phyloP scores from a whole-genome alignment of 1,140 invertebrate species.

The Daktulosphaira vitifoliae region DNA sequence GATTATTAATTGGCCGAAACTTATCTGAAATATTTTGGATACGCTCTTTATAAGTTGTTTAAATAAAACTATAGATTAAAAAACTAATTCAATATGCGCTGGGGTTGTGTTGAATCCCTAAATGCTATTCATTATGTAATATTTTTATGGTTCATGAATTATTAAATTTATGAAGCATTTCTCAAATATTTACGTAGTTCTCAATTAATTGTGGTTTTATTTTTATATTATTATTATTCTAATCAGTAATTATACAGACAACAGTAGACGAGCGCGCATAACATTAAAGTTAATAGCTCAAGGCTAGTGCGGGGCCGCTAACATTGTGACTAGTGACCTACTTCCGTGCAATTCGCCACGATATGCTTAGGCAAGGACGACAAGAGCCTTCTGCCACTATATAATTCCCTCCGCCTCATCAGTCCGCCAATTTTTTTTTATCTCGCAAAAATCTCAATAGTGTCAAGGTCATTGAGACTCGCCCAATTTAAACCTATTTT shows the following conservation, averaged over 20 bases:
- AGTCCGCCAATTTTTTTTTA: too few relatives aligned
- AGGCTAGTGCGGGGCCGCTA: constrained; percentile 26
- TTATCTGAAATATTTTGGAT: too few relatives aligned
- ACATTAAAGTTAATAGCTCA: constrained; percentile 22
- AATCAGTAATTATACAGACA: constrained; percentile 7
- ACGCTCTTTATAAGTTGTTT: too few relatives aligned
- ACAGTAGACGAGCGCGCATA: constrained; percentile 11
- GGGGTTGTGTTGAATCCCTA: too few relatives aligned
- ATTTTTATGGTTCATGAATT: too few relatives aligned
- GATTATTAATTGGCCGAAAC: too few relatives aligned
- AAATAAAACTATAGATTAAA: too few relatives aligned
- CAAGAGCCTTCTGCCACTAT: constrained; percentile 8
- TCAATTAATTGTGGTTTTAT: constrained; percentile 12
- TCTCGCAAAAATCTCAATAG: neutral
- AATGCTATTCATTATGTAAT: too few relatives aligned
- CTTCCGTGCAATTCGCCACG: constrained; percentile 24
- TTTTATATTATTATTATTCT: constrained; percentile 22
- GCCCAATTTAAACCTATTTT: constrained; percentile 18
- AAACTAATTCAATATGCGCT: too few relatives aligned
- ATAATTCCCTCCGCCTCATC: neutral
- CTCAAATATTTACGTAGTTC: too few relatives aligned
- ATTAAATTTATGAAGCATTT: too few relatives aligned
- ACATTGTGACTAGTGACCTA: constrained; percentile 32
- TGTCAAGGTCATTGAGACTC: constrained; percentile 14
- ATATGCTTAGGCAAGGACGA: constrained; percentile 19